Percentiles rank a stretch among this genome's conserved stretches.
phyloP scores from a whole-genome alignment of 2,888 invertebrate genomes.

The Brachynemurus nebulosus region DNA sequence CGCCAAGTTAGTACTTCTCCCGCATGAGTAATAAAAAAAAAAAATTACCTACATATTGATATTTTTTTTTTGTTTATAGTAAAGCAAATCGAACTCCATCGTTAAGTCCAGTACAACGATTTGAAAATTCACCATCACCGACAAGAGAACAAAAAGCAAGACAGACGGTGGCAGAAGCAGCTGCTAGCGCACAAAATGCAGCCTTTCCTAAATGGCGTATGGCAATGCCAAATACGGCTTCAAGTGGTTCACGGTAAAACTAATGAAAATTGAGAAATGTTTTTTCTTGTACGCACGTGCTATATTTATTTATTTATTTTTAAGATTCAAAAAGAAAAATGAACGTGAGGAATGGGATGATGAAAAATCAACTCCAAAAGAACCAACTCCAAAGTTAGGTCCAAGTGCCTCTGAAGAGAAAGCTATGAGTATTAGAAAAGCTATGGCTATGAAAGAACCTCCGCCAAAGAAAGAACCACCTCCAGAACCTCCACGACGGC shows the following conservation, averaged over 20 bases:
- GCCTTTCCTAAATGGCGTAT: conserved; percentile 52
- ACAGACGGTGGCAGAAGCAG: conserved; percentile 35
- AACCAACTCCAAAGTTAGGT: conserved; percentile 39
- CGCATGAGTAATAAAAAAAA: no score
- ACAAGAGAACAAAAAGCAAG: conserved; percentile 33
- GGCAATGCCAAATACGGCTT: conserved; percentile 45
- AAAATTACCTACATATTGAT: no score
- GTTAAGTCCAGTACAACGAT: conserved; percentile 19
- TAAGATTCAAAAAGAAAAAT: conserved; percentile 47
- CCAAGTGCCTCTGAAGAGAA: conserved; percentile 39
- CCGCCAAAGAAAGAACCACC: conserved; percentile 35
- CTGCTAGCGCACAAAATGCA: conserved; percentile 34
- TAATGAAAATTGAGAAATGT: neutral
- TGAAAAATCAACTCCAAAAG: conserved; percentile 36
- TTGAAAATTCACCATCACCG: conserved; percentile 31
- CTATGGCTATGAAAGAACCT: conserved; percentile 49
- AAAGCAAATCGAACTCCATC: conserved; percentile 19
- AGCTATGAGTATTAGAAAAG: conserved; percentile 43
- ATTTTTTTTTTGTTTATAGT: conserved; percentile 11
- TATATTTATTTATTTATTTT: conserved; percentile 13
- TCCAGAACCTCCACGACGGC: conserved; percentile 22
- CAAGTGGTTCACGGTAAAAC: conserved; percentile 20
- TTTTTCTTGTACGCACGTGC: neutral
- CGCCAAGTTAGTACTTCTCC: no score
- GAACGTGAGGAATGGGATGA: conserved; percentile 34